Percentiles rank a stretch among this genome's conserved stretches.
Conservation (phyloP, 2,797 vertebrate species). For the Notolepis coatsorum region DNA sequence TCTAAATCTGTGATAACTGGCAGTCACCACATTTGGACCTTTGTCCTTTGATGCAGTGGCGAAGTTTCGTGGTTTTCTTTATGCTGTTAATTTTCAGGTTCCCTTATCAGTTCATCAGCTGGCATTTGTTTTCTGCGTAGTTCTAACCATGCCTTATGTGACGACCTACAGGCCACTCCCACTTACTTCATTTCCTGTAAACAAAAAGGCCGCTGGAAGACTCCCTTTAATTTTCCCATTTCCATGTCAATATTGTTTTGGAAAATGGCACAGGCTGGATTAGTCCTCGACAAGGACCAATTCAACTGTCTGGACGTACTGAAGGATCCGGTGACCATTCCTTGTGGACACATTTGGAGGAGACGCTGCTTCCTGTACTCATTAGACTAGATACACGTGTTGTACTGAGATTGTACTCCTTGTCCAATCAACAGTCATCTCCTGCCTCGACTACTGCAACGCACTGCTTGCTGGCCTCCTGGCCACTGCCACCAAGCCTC, state of each 20-base stretch:
- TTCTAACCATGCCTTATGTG: conserved; percentile 1
- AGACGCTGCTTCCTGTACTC: too few relatives aligned
- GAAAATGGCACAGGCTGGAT: conserved; percentile 79
- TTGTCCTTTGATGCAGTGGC: background rate
- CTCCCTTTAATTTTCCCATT: conserved; percentile 17
- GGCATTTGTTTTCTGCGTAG: too few relatives aligned
- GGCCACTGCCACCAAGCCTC: too few relatives aligned
- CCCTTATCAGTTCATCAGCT: too few relatives aligned
- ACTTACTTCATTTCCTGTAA: conserved; percentile 62
- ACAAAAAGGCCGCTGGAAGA: conserved; percentile 49
- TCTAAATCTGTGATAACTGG: too few relatives aligned
- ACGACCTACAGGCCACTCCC: background rate
- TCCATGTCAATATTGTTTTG: background rate
- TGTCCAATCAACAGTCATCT: too few relatives aligned
- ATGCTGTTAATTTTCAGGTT: background rate
- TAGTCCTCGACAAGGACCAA: conserved; percentile 81
- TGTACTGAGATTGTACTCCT: too few relatives aligned
- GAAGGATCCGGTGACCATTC: conserved; percentile 79
- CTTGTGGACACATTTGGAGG: conserved; percentile 82
- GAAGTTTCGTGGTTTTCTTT: background rate
- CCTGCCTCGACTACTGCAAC: too few relatives aligned
- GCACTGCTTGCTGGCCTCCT: too few relatives aligned
- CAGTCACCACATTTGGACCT: too few relatives aligned
- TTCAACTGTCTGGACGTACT: conserved; percentile 84
- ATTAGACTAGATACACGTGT: too few relatives aligned